Evolutionary conservation across 1,140 invertebrate species (phyloP).

Genomic region (Cherax destructor): DNA sequence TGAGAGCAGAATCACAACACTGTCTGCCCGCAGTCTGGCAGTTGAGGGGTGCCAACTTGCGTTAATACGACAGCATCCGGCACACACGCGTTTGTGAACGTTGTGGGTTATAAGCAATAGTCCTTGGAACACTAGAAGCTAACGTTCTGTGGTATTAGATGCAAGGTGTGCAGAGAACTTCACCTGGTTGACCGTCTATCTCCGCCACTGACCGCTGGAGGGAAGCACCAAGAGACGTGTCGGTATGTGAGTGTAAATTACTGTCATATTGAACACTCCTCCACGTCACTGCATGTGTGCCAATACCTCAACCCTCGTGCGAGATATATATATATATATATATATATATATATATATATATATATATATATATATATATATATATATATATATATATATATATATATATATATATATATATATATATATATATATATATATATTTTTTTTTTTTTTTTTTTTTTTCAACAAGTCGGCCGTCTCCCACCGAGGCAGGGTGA

Average conservation of each 20-base stretch:
- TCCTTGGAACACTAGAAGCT: neutral
- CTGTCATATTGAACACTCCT: neutral
- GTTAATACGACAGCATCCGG: neutral
- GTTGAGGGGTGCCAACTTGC: conserved; percentile 30
- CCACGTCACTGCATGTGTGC: neutral
- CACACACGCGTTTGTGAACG: neutral
- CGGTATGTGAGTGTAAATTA: neutral
- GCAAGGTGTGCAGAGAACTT: neutral
- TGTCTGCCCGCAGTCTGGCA: conserved; percentile 1
- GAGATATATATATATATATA: neutral
- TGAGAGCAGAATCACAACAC: conserved; percentile 12
- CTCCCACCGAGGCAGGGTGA: no score
- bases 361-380: conserved; percentile 23
- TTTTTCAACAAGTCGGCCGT: no score
- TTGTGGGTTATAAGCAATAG: no score
- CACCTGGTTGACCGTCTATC: no score
- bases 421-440: no score
- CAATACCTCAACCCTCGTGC: neutral
- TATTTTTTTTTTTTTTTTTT: no score
- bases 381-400: conserved; percentile 12
- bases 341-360: conserved; percentile 25
- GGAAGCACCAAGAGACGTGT: neutral
- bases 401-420: conserved; percentile 15
- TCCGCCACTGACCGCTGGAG: neutral
- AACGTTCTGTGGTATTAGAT: neutral